Conservation (phyloP, 1,140 invertebrate genomes). For the Ooceraea biroi region DNA sequence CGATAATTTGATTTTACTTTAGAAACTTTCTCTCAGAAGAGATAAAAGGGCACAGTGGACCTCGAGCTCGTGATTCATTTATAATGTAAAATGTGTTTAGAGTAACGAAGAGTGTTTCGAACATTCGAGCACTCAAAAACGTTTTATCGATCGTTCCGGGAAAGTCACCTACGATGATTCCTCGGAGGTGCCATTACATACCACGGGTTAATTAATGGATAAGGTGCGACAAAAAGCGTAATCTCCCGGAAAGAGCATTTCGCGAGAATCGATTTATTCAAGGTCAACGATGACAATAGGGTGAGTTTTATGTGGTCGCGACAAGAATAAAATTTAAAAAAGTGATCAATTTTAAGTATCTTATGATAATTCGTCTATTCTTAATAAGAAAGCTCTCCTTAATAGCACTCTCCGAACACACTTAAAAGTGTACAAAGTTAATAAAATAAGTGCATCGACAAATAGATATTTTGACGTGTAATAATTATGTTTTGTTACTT, state of each 20-base stretch:
- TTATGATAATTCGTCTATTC: no score
- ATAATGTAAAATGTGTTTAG: not conserved
- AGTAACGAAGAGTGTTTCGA: not conserved
- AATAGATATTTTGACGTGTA: no score
- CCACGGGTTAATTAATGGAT: constrained; percentile 58
- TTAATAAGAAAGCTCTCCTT: no score
- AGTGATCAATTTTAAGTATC: not conserved
- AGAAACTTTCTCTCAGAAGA: not conserved
- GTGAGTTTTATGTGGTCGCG: not conserved
- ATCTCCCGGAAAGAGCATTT: constrained; percentile 64
- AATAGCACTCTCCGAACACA: no score
- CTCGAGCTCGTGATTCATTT: not conserved
- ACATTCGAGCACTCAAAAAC: constrained; percentile 41
- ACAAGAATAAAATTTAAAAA: constrained; percentile 22
- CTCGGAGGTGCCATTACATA: constrained; percentile 42
- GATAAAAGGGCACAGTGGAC: not conserved
- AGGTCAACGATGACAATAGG: not conserved
- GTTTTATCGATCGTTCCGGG: constrained; percentile 62
- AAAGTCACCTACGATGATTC: constrained; percentile 42
- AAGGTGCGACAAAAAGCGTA: constrained; percentile 24
- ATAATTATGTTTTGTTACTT: no score
- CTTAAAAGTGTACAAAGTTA: no score
- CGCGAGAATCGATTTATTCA: constrained; percentile 37
- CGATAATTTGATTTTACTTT: not conserved
- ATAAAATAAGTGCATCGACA: no score